Evolutionary conservation across 2,888 invertebrate species (phyloP).

Genomic region (Perdita meconis): DNA sequence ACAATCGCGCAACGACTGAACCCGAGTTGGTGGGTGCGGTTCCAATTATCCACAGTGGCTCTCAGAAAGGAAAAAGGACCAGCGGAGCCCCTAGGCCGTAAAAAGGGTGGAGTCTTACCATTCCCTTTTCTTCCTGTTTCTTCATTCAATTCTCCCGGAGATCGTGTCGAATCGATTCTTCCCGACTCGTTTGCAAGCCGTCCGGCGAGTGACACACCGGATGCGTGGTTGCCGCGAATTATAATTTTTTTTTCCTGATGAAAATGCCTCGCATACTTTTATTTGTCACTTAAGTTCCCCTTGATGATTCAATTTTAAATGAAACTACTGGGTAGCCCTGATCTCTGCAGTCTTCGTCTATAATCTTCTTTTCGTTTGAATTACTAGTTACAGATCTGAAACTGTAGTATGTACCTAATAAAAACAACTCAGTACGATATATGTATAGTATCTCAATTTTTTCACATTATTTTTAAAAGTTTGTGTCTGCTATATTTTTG

Average conservation of each 20-base stretch:
- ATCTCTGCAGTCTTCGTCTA: conserved; percentile 1
- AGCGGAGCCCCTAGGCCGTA: conserved; percentile 47
- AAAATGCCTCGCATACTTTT: conserved; percentile 19
- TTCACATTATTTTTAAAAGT: no score
- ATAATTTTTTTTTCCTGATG: conserved; percentile 5
- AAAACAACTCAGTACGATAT: no score
- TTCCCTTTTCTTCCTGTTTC: conserved; percentile 58
- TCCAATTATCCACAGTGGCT: conserved; percentile 79
- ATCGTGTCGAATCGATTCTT: conserved; percentile 74
- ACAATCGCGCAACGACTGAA: conserved; percentile 29
- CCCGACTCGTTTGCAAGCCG: conserved; percentile 73
- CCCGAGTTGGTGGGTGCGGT: conserved; percentile 71
- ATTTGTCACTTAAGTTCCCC: background rate
- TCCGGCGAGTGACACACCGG: conserved; percentile 61
- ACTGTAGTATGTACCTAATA: no score
- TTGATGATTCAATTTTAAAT: background rate
- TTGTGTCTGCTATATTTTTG: no score
- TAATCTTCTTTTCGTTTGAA: conserved; percentile 4
- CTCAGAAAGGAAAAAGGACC: conserved; percentile 62
- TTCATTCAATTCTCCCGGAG: conserved; percentile 57
- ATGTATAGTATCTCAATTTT: no score
- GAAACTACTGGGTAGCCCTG: no score
- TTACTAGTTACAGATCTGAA: no score
- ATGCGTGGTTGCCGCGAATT: conserved; percentile 36
- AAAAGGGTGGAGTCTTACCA: conserved; percentile 51